A percentile compares a stretch with the other conserved stretches of the same genome.
Conservation (phyloP, 2,113 vertebrate species). For the Leiothrix lutea region DNA sequence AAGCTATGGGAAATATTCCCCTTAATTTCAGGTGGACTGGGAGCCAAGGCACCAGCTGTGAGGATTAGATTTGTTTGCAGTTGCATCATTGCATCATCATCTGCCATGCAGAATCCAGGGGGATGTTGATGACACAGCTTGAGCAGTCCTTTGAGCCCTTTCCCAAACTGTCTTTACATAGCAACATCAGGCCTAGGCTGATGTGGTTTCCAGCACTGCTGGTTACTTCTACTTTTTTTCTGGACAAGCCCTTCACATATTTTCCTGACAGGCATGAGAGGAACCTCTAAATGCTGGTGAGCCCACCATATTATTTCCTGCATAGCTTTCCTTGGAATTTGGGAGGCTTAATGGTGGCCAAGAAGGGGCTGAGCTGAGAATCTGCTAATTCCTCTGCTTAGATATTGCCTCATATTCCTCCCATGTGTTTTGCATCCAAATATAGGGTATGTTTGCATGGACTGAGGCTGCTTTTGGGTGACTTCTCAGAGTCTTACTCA, state of each 20-base stretch:
- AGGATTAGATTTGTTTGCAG: conserved; percentile 14
- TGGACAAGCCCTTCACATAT: background rate
- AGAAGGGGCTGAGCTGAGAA: background rate
- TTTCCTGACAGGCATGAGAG: background rate
- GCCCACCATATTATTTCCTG: background rate
- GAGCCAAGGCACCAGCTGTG: conserved; percentile 19
- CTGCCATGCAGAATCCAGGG: background rate
- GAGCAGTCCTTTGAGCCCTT: background rate
- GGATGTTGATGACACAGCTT: background rate
- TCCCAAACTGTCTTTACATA: background rate
- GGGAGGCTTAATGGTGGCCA: background rate
- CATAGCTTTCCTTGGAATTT: background rate
- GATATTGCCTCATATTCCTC: background rate
- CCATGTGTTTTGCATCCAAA: background rate
- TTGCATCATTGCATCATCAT: conserved; percentile 6
- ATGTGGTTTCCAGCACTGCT: background rate
- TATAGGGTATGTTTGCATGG: background rate
- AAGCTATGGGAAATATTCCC: background rate
- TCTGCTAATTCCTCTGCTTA: background rate
- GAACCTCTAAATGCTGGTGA: background rate
- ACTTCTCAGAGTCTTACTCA: background rate
- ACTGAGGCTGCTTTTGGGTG: background rate
- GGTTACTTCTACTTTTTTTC: background rate
- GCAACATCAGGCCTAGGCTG: background rate
- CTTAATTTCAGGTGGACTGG: background rate